Base-by-base conservation (phyloP, 2,797 vertebrate species). In the Cetoscarus ocellatus region DNA sequence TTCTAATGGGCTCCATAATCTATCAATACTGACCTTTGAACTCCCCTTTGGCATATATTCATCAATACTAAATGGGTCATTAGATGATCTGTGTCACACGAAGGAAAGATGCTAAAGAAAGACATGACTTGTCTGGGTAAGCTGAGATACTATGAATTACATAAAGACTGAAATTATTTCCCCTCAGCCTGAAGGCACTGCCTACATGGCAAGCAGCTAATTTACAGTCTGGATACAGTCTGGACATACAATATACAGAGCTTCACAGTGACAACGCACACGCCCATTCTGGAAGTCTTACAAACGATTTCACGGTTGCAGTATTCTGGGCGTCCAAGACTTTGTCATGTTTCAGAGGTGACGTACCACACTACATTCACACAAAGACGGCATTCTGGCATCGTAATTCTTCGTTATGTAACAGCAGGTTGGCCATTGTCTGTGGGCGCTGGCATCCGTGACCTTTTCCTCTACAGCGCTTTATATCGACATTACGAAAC, bases 301-400 rank as follows among this genome's bases (percentile, higher is more conserved):
- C 39, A 56, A 56, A 44, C 45, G 45, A 86, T 88, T 86, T 84
- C 85, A 86, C 43, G 84, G 79, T 72, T 59, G 34, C 61, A 51
- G 51, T 12, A 12, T 10, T 68, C 5, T 40, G 45, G 64, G 63
- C 60, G 42, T 27, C 47, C 70, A 63, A 75, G 53, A 59, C 76
- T 63, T 55, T 6, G 39, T 59, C 73, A 10, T 70, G 68, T 70
- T 69, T 77, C 27, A 7, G 57, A 53, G 10, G 38, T 80, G 85
- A 88, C 83, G 66, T 67, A 75, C 55, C 49, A 18, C 66, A 36
- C 71, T 10, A 5, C 62, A 3, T 65, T 11, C 40, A 49, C 68
- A 93, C 91, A 93, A 92, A 91, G 90, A 38, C 78, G 1, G 71
- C 18, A 88, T 93, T 93, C 87, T 91, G 65, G 61, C 68, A 5